Conservation (phyloP, 2,797 vertebrate genomes). For the Melanotaenia nigrans region DNA sequence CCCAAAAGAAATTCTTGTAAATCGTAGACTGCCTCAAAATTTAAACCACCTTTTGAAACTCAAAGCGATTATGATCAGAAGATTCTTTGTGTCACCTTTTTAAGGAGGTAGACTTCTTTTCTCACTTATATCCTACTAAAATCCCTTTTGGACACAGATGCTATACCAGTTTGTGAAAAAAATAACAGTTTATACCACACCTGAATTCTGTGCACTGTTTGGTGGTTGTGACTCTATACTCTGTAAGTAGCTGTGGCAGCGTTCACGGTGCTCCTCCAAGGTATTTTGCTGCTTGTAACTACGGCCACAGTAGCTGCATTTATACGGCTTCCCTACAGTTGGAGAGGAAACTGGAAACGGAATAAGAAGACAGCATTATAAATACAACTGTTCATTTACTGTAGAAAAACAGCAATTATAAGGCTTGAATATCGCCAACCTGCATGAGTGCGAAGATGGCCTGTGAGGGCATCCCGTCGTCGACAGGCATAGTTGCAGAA, state of each 20-base stretch:
- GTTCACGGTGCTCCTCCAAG: constrained; percentile 94
- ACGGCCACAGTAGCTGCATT: constrained; percentile 96
- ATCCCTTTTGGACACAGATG: constrained; percentile 11
- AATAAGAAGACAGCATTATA: constrained; percentile 12
- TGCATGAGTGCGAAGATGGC: constrained; percentile 96
- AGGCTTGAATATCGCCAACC: constrained; percentile 78
- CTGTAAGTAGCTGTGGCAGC: constrained; percentile 95
- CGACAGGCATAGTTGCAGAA: constrained; percentile 98
- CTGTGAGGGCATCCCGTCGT: constrained; percentile 92
- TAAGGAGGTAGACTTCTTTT: constrained; percentile 18
- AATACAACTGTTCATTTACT: neutral
- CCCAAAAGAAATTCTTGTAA: constrained; percentile 23
- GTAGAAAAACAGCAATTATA: neutral
- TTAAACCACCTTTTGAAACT: constrained; percentile 22
- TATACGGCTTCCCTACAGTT: constrained; percentile 95
- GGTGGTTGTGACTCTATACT: constrained; percentile 84
- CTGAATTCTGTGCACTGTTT: constrained; percentile 64
- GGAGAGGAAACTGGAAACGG: constrained; percentile 90
- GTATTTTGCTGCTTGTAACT: constrained; percentile 99
- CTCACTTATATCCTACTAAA: constrained; percentile 13
- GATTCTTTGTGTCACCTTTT: constrained; percentile 22
- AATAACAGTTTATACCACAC: constrained; percentile 38
- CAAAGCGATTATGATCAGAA: constrained; percentile 2
- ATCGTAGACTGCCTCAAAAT: constrained; percentile 18
- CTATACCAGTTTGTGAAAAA: constrained; percentile 10